Evolutionary conservation across 2,113 vertebrate species (phyloP).

Genomic region (Coreoperca whiteheadi): DNA sequence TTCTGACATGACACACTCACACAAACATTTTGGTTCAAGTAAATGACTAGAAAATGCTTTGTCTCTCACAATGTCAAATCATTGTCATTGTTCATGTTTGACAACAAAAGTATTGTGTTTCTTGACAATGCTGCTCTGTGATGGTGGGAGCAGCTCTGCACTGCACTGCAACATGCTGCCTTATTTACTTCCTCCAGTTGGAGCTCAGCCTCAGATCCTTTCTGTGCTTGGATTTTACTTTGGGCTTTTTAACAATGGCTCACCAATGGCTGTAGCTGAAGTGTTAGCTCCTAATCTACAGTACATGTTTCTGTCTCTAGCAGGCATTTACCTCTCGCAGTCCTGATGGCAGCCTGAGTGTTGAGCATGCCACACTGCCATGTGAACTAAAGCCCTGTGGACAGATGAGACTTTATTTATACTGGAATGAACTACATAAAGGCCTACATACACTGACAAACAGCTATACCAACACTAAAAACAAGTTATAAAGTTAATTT

Average conservation of each 20-base stretch:
- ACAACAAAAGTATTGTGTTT: constrained; percentile 43
- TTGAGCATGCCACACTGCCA: background rate
- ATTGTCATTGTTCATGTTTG: constrained; percentile 26
- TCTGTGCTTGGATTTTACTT: background rate
- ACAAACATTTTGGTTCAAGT: background rate
- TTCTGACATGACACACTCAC: constrained; percentile 2
- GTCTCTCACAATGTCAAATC: constrained; percentile 17
- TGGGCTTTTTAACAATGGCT: background rate
- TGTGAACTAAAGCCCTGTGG: background rate
- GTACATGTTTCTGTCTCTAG: background rate
- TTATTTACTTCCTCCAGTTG: constrained; percentile 38
- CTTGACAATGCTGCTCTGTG: background rate
- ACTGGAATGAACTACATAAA: background rate
- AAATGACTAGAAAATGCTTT: constrained; percentile 12
- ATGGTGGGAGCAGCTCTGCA: constrained; percentile 19
- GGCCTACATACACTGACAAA: background rate
- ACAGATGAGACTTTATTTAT: constrained; percentile 11
- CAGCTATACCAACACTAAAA: background rate
- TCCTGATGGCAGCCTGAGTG: constrained; percentile 23
- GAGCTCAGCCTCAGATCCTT: background rate
- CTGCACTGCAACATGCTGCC: background rate
- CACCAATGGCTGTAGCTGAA: background rate
- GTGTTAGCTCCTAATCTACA: constrained; percentile 4
- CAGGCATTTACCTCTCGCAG: background rate
- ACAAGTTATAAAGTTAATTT: background rate